Conservation (phyloP, 2,113 vertebrate species). For the Chaenocephalus aceratus region DNA sequence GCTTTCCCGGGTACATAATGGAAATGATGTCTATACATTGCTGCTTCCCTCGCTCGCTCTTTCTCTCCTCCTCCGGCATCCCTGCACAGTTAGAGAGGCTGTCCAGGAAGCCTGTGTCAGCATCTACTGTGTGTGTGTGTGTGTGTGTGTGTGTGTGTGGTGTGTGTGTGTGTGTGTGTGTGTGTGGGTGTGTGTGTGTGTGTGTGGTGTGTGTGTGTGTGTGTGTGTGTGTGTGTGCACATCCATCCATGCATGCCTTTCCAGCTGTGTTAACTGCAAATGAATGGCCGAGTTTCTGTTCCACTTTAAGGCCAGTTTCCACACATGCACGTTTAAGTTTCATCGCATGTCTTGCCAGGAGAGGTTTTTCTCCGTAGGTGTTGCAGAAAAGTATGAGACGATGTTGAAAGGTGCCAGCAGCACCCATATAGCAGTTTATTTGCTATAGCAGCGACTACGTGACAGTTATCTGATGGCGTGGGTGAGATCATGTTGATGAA, state of each 20-base stretch:
- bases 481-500: constrained; percentile 38
- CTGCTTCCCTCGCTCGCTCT: constrained; percentile 27
- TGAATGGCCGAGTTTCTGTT: constrained; percentile 37
- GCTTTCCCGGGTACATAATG: constrained; percentile 64
- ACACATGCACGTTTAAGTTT: constrained; percentile 26
- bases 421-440: constrained; percentile 7
- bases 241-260: constrained; percentile 24
- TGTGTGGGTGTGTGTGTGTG: background rate
- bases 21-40: constrained; percentile 64
- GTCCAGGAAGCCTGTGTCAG: constrained; percentile 62
- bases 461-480: constrained; percentile 26
- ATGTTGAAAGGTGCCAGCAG: background rate
- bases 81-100: constrained; percentile 46
- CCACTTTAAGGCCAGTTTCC: constrained; percentile 33
- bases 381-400: constrained; percentile 8
- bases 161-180: background rate
- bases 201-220: background rate
- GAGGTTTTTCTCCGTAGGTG: background rate
- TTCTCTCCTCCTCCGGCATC: constrained; percentile 58
- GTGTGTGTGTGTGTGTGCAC: background rate
- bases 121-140: constrained; percentile 28
- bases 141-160: background rate
- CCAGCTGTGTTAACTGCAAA: constrained; percentile 49
- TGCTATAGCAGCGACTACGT: constrained; percentile 10
- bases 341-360: constrained; percentile 13